Evolutionary conservation across 2,113 vertebrate genomes (phyloP), one percentile per base, ranked within the genome.

Genomic region (Phaethornis superciliosus): DNA sequence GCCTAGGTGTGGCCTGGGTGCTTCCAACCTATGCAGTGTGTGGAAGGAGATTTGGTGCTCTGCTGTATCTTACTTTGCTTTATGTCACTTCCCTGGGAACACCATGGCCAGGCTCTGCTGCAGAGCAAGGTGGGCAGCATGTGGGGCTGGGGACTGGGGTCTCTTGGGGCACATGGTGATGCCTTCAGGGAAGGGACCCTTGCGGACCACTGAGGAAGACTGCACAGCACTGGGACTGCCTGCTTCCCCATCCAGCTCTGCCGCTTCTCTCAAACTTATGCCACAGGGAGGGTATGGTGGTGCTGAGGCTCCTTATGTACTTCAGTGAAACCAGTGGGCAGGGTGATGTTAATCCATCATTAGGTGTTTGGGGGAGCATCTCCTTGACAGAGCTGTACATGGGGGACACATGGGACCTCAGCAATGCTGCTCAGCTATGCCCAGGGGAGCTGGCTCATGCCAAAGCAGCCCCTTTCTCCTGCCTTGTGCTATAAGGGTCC

Each of bases 11-110:
- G 47, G 22, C 40, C 17, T 0, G 0, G 28, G 15, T 76, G 42
- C 64, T 69, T 46, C 81, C 51, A 32, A 80, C 55, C 46, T 1
- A 0, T 35, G 32, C 0, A 0, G 42, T 9, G 14, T 0, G 0
- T 47, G 12, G 47, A 91, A 60, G 79, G 56, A 84, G 55, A 58
- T 77, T 16, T 65, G 35, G 22, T 49, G 35, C 5, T 89, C 35
- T 62, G 42, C 59, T 69, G 2, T 23, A 3, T 58, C 70, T 68
- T 1, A 0, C 4, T 84, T 81, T 26, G 21, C 47, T 42, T 7
- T 26, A 1, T 19, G 23, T 10, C n/a, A 27, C 64, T 75, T 81
- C n/a, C 24, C 20, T 0, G 3, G 63, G 77, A 78, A 10, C 20
- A 12, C 56, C 0, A 0, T 37, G 64, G 33, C 60, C 51, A 47